Evolutionary conservation across 2,888 invertebrate genomes (phyloP), one percentile per base, ranked within the genome.

Genomic region (Galerucella nymphaeae): DNA sequence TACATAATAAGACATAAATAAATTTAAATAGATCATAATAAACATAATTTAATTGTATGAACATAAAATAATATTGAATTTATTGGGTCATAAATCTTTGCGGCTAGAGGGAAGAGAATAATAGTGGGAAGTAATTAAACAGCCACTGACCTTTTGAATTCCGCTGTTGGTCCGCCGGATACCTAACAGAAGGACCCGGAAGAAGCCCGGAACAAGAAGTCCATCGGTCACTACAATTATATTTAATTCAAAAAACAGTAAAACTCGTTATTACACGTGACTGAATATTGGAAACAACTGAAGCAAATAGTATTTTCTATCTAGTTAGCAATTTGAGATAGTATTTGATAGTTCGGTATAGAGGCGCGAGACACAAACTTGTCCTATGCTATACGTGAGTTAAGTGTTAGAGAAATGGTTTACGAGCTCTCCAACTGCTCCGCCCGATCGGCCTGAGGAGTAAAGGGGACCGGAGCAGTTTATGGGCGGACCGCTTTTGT

Each of bases 341-440:
- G 83, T 82, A 84, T 84, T 53, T 83, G 74, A 78, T 62, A 62
- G 61, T 62, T 62, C 61, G 61, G 68, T 77, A 75, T 83, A 84
- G 58, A 82, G 83, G 81, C 85, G 85, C 85, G 85, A 82, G 82
- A 83, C 82, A 83, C 84, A 82, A 82, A 84, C 86, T 86, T 86
- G 86, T 86, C 86, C 85, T 85, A 85, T 85, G 77, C 75, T 75
- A 84, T 86, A 86, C 86, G 86, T 86, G 85, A 87, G 87, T 87
- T 87, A 87, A 87, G 86, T 87, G 87, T 86, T 85, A 82, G 84
- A 83, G 85, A 84, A 70, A 87, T 87, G 85, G 85, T 87, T 87
- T 87, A 87, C 87, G 86, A 70, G 70, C 70, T 63, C 57, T 86
- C 86, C 77, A 76, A 82, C 83, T 83, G 84, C 85, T 85, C 85